Evolutionary conservation across 2,888 invertebrate species (phyloP).

Genomic region (Ornithoptera alexandrae): DNA sequence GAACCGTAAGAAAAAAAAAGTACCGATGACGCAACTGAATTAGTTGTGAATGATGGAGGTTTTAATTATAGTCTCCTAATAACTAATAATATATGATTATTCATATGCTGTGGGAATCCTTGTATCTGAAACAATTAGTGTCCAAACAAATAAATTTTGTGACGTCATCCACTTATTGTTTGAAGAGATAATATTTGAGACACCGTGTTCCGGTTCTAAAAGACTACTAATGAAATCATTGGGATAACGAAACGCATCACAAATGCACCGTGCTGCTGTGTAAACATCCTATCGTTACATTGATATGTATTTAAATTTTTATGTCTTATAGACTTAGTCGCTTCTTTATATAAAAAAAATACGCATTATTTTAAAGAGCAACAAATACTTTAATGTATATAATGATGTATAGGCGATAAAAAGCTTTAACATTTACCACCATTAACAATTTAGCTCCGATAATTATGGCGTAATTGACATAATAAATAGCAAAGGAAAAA

Average conservation of each 20-base stretch:
- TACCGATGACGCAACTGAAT: constrained; percentile 12
- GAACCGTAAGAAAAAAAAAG: constrained; percentile 11
- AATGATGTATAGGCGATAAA: not conserved
- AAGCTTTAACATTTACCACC: not conserved
- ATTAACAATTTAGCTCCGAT: not conserved
- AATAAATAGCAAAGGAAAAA: not conserved
- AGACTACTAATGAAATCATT: not conserved
- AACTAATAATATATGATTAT: constrained; percentile 19
- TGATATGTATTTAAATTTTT: not conserved
- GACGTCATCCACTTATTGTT: not conserved
- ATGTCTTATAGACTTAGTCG: too few relatives aligned
- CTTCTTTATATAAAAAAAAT: too few relatives aligned
- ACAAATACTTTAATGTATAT: not conserved
- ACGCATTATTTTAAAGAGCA: too few relatives aligned
- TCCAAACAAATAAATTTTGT: not conserved
- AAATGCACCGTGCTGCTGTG: not conserved
- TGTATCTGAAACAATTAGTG: not conserved
- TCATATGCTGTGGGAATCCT: constrained; percentile 11
- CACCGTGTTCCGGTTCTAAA: not conserved
- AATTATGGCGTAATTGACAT: not conserved
- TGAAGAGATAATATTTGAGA: not conserved
- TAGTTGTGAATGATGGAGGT: constrained; percentile 4
- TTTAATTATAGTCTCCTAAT: constrained; percentile 12
- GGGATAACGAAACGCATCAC: too few relatives aligned
- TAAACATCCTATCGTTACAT: not conserved